Conservation (phyloP, 2,797 vertebrate species). For the Coracias cyanogaster region DNA sequence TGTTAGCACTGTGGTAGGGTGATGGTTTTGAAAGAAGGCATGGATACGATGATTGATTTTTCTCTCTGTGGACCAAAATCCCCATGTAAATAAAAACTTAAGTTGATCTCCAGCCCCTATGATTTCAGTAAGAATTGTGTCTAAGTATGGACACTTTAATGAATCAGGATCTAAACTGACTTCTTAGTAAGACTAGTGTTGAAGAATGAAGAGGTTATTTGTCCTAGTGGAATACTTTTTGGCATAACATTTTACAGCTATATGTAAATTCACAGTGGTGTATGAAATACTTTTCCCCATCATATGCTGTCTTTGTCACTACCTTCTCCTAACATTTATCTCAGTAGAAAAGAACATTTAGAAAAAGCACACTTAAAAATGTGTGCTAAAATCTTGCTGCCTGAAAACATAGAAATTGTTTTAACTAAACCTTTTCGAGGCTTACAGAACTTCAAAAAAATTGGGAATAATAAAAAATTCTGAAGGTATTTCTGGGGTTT, state of each 20-base stretch:
- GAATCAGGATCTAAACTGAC: background rate
- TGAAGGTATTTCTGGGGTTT: background rate
- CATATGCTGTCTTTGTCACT: background rate
- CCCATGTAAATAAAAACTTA: background rate
- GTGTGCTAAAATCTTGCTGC: background rate
- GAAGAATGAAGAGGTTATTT: conserved; percentile 25
- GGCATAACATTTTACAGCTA: conserved; percentile 18
- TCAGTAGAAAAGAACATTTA: conserved; percentile 13
- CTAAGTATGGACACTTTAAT: background rate
- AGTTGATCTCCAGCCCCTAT: background rate
- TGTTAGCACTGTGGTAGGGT: background rate
- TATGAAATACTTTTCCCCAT: background rate
- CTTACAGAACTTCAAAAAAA: conserved; percentile 31
- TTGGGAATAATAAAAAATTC: background rate
- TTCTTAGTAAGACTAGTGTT: background rate
- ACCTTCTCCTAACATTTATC: background rate
- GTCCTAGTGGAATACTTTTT: background rate
- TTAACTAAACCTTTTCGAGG: conserved; percentile 13
- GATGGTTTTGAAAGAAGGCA: background rate
- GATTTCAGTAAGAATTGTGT: background rate
- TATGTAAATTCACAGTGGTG: conserved; percentile 31
- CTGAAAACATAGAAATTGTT: background rate
- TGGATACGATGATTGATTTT: background rate
- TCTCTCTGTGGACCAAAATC: background rate
- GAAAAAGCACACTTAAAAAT: conserved; percentile 33